A percentile compares a stretch with the other conserved stretches of the same genome.
Evolutionary conservation across 2,888 invertebrate species (phyloP).

Genomic region (Leucozona laternaria): DNA sequence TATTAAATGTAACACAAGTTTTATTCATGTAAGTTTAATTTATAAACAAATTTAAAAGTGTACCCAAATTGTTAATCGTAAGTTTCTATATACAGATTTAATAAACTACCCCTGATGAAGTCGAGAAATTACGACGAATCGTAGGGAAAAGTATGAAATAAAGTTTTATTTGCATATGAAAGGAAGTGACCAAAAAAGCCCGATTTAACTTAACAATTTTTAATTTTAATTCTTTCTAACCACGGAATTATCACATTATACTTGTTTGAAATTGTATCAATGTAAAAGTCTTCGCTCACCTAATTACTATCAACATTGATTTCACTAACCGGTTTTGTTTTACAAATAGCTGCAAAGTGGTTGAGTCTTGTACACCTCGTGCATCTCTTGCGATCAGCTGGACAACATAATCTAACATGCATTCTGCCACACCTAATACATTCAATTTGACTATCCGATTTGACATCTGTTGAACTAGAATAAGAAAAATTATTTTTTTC

Average conservation of each 20-base stretch:
- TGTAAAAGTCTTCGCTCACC: neutral
- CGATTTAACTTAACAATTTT: too few relatives aligned
- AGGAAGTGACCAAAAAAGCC: too few relatives aligned
- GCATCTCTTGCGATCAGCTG: neutral
- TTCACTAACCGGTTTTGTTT: slow-evolving; percentile 21
- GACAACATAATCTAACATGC: neutral
- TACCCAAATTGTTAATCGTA: too few relatives aligned
- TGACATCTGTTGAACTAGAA: slow-evolving; percentile 18
- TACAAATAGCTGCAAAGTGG: slow-evolving; percentile 13
- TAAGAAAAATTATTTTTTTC: slow-evolving; percentile 6
- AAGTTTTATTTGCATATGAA: too few relatives aligned
- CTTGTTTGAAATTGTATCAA: slow-evolving; percentile 1
- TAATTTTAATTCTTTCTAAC: slow-evolving; percentile 21
- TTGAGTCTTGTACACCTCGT: slow-evolving; percentile 16
- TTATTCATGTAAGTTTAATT: too few relatives aligned
- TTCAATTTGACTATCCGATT: slow-evolving; percentile 19
- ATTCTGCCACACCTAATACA: neutral
- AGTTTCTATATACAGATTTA: too few relatives aligned
- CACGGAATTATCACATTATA: neutral
- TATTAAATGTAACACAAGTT: too few relatives aligned
- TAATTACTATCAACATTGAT: slow-evolving; percentile 17
- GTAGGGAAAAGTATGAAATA: too few relatives aligned
- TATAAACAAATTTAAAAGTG: too few relatives aligned
- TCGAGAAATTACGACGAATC: too few relatives aligned
- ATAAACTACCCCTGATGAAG: too few relatives aligned